phyloP scores from a whole-genome alignment of 2,888 invertebrate species.

The Diarsia brunnea region DNA sequence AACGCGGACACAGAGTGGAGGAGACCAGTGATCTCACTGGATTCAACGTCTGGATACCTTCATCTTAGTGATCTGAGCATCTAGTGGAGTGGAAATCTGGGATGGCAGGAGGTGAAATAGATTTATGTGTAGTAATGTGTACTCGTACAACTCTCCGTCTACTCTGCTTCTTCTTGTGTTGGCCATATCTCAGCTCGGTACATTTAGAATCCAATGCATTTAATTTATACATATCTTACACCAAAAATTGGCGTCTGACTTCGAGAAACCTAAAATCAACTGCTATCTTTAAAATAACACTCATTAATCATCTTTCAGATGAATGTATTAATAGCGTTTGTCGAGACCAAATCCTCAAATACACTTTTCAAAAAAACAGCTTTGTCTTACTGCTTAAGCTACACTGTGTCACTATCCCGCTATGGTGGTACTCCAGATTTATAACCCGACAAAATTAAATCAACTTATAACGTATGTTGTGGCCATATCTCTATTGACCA shows the following conservation, averaged over 20 bases:
- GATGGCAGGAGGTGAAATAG: background rate
- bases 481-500: constrained; percentile 72
- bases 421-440: constrained; percentile 75
- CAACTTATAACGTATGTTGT: constrained; percentile 77
- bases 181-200: background rate
- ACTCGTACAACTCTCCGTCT: too few species aligned
- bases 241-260: too few species aligned
- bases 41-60: background rate
- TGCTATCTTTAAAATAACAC: background rate
- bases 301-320: background rate
- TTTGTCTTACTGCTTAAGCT: constrained; percentile 46
- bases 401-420: constrained; percentile 60
- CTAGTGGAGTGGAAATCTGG: background rate
- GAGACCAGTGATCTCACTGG: constrained; percentile 32
- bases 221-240: background rate
- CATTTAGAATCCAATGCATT: background rate
- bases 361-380: background rate
- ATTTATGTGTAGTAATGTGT: too few species aligned
- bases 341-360: background rate
- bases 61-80: background rate
- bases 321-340: too few species aligned
- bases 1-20: constrained; percentile 62
- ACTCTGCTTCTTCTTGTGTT: background rate
- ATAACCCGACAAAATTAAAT: constrained; percentile 83
- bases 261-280: background rate